A percentile compares a stretch with the other conserved stretches of the same genome.
phyloP scores from a whole-genome alignment of 2,113 vertebrate genomes.

The Shinisaurus crocodilurus region DNA sequence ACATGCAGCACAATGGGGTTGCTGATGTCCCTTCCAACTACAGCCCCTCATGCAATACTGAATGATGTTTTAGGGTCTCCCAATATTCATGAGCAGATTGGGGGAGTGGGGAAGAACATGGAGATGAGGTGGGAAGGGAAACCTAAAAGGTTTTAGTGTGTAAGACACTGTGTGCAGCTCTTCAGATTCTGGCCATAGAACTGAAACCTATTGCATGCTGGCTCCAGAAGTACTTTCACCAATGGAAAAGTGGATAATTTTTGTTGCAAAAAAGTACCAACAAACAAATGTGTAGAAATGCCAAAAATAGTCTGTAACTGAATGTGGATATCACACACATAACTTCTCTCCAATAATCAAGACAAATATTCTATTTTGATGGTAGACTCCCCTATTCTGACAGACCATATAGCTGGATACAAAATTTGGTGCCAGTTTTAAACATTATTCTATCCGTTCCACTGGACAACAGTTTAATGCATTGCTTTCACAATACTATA shows the following conservation, averaged over 20 bases:
- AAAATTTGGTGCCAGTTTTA: not conserved
- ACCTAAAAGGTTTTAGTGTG: not conserved
- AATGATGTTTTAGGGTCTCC: not conserved
- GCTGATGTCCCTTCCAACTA: not conserved
- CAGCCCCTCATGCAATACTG: not conserved
- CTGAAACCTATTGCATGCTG: slow-evolving; percentile 46
- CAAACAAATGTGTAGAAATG: slow-evolving; percentile 1
- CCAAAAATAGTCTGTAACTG: not conserved
- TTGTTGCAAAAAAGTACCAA: slow-evolving; percentile 28
- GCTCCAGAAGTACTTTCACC: slow-evolving; percentile 58
- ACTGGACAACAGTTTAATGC: not conserved
- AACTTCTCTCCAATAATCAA: not conserved
- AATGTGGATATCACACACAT: not conserved
- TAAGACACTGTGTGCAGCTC: slow-evolving; percentile 4
- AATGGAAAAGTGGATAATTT: slow-evolving; percentile 37
- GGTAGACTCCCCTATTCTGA: not conserved
- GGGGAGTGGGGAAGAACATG: not conserved
- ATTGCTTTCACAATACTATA: not conserved
- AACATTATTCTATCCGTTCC: not conserved
- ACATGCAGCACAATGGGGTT: not conserved
- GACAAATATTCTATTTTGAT: not conserved
- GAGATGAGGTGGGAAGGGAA: not conserved
- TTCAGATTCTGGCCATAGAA: slow-evolving; percentile 21
- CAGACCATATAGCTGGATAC: not conserved
- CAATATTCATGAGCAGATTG: not conserved